A percentile compares a stretch with the other conserved stretches of the same genome.
Conservation (phyloP, 2,113 vertebrate species). For the Leucosticte australis region DNA sequence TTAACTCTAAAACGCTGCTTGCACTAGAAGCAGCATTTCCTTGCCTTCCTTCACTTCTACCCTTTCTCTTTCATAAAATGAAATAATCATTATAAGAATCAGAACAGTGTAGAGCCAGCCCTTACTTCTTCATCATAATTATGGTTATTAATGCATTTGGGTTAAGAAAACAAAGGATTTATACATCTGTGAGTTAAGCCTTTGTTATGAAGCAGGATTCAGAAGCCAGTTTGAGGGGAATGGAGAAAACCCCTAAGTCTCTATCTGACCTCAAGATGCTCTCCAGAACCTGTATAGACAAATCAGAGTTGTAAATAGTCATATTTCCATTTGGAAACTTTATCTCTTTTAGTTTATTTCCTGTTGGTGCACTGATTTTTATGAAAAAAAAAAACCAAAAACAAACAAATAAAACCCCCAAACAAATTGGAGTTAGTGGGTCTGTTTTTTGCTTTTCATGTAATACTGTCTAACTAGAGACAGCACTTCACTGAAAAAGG, state of each 20-base stretch:
- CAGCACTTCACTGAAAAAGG: background rate
- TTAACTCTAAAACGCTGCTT: background rate
- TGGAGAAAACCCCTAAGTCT: background rate
- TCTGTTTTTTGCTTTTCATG: background rate
- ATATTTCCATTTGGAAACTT: background rate
- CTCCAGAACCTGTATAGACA: background rate
- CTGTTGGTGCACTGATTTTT: background rate
- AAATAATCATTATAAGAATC: background rate
- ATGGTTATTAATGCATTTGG: background rate
- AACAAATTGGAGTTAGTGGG: background rate
- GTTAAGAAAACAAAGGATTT: background rate
- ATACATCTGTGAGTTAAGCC: background rate
- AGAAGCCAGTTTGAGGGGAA: background rate
- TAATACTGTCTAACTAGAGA: background rate
- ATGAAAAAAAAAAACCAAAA: background rate
- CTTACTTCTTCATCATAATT: background rate
- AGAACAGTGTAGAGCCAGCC: background rate
- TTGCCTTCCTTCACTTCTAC: background rate
- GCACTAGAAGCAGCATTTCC: background rate
- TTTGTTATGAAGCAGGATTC: background rate
- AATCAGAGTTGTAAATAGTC: background rate
- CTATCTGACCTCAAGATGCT: background rate
- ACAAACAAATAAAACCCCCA: accelerated
- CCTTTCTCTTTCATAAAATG: background rate
- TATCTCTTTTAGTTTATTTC: background rate